Conservation (phyloP, 2,888 invertebrate genomes). For the Dryadula phaetusa region DNA sequence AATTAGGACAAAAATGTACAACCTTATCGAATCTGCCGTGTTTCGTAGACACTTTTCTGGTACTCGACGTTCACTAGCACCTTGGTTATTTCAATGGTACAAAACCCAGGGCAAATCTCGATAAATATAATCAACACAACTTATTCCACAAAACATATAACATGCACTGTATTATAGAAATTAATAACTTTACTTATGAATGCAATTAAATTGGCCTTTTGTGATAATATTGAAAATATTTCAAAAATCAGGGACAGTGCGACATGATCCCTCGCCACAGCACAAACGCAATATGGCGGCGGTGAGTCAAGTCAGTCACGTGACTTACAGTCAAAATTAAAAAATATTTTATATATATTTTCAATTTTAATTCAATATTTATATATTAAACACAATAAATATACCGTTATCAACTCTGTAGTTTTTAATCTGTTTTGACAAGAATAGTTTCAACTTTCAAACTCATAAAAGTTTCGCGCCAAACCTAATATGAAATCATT, state of each 20-base stretch:
- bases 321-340: slow-evolving; percentile 52
- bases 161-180: slow-evolving; percentile 35
- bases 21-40: slow-evolving; percentile 56
- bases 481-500: background rate
- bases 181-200: slow-evolving; percentile 37
- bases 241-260: slow-evolving; percentile 59
- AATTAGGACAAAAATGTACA: slow-evolving; percentile 34
- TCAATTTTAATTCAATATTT: slow-evolving; percentile 4
- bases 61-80: slow-evolving; percentile 59
- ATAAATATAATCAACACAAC: slow-evolving; percentile 46
- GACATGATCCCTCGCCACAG: slow-evolving; percentile 61
- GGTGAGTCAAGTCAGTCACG: slow-evolving; percentile 60
- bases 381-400: background rate
- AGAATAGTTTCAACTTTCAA: slow-evolving; percentile 5
- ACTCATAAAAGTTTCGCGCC: slow-evolving; percentile 18
- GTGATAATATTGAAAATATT: slow-evolving; percentile 54
- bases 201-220: slow-evolving; percentile 46
- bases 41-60: slow-evolving; percentile 64
- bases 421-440: background rate
- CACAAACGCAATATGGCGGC: slow-evolving; percentile 73
- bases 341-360: slow-evolving; percentile 20
- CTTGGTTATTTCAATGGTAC: slow-evolving; percentile 73
- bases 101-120: slow-evolving; percentile 55
- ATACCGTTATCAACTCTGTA: too few relatives aligned
- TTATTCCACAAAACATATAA: slow-evolving; percentile 43